A percentile compares a stretch with the other conserved stretches of the same genome.
These are phyloP conservation scores for Chaunax sp. DNA, from an alignment of 2,797 vertebrate species.

Conservation along the genomic window DNA sequence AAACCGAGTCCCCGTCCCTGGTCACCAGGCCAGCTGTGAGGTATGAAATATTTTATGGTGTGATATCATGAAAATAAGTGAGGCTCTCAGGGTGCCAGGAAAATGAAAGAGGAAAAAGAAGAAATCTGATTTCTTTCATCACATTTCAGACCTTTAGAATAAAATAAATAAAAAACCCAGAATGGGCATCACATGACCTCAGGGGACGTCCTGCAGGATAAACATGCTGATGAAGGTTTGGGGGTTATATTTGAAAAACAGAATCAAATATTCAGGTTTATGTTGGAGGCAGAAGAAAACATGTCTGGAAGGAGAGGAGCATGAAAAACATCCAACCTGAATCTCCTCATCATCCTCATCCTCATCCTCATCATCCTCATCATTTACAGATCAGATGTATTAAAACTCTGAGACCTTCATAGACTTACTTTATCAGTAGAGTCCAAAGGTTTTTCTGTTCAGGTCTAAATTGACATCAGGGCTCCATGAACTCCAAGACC, in stretches of 20 bases:
- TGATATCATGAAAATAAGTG: conserved; percentile 19
- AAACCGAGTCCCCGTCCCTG: conserved; percentile 26
- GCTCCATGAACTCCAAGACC: too few relatives aligned
- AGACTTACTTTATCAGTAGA: too few relatives aligned
- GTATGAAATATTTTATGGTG: conserved; percentile 25
- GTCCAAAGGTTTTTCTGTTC: too few relatives aligned
- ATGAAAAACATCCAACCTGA: too few relatives aligned
- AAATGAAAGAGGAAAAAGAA: neutral
- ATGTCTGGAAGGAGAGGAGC: too few relatives aligned
- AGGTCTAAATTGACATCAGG: too few relatives aligned
- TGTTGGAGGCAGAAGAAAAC: neutral
- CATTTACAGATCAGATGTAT: too few relatives aligned
- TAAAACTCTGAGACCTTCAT: too few relatives aligned
- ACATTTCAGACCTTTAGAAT: neutral
- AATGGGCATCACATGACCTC: neutral
- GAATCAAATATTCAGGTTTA: too few relatives aligned
- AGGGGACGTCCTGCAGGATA: conserved; percentile 7
- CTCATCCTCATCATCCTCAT: too few relatives aligned
- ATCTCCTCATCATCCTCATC: too few relatives aligned
- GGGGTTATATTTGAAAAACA: neutral
- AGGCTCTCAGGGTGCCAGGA: conserved; percentile 4
- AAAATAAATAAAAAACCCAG: neutral
- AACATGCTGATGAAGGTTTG: too few relatives aligned
- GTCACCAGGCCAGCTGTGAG: conserved; percentile 32
- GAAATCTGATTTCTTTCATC: neutral